Conservation (phyloP, 2,797 vertebrate species). For the Poecilia gillii region DNA sequence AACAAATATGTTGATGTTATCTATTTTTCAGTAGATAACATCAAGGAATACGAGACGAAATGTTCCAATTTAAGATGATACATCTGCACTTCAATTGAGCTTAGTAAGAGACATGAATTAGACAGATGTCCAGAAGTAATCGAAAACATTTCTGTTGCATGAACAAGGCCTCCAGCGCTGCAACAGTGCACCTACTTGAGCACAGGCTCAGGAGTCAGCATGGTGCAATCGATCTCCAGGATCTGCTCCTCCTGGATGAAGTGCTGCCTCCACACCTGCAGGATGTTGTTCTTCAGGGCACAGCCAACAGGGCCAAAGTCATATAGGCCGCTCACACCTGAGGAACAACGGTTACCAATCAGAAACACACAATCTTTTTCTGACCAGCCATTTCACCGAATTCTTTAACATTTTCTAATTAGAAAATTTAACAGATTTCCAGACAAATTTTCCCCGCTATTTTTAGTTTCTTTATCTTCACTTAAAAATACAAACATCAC, state of each 20-base stretch:
- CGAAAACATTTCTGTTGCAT: background rate
- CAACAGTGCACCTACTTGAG: constrained; percentile 85
- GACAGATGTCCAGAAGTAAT: background rate
- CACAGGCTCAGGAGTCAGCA: constrained; percentile 95
- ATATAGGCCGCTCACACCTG: constrained; percentile 97
- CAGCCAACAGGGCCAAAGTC: constrained; percentile 98
- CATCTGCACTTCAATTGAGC: background rate
- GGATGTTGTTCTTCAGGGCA: constrained; percentile 96
- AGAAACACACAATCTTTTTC: background rate
- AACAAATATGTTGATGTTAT: too few species aligned
- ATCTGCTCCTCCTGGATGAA: constrained; percentile 99
- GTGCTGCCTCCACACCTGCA: constrained; percentile 96
- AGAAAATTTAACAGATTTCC: background rate
- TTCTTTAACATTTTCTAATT: background rate
- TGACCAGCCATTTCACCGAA: background rate
- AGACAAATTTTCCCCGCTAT: background rate
- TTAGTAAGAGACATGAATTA: background rate
- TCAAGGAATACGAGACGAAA: background rate
- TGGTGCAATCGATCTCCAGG: constrained; percentile 98
- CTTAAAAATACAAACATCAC: background rate
- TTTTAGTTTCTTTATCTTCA: background rate
- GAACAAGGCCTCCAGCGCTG: background rate
- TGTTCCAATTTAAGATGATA: background rate
- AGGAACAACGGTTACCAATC: constrained; percentile 7
- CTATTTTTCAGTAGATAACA: background rate